These are phyloP conservation scores for Subacronicta megacephala DNA, from an alignment of 2,888 invertebrate species.

Conservation along the genomic window DNA sequence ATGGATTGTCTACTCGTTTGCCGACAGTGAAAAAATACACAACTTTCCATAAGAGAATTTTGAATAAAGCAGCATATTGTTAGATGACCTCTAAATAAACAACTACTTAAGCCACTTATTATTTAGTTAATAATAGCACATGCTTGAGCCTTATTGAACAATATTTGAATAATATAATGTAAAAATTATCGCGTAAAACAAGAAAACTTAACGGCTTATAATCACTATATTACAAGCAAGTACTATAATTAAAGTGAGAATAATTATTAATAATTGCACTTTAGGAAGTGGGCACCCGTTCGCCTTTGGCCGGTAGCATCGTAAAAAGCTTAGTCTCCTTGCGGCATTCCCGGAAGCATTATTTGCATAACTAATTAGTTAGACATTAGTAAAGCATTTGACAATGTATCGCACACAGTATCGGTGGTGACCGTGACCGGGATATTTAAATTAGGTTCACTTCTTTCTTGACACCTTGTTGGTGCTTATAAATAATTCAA, in stretches of 20 bases:
- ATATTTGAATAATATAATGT: constrained; percentile 7
- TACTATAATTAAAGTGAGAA: constrained; percentile 19
- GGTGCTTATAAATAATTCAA: neutral
- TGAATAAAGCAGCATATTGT: no score
- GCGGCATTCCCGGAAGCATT: constrained; percentile 40
- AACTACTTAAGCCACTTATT: no score
- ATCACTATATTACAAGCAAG: constrained; percentile 15
- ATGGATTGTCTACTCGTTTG: no score
- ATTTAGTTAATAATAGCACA: no score
- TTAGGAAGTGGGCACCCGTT: constrained; percentile 43
- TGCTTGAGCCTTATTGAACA: constrained; percentile 6
- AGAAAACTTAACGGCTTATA: constrained; percentile 9
- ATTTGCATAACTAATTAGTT: constrained; percentile 40
- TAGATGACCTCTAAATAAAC: no score
- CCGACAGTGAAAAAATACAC: no score
- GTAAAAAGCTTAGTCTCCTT: constrained; percentile 44
- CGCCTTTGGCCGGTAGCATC: constrained; percentile 33
- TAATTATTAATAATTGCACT: constrained; percentile 31
- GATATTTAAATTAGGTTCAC: constrained; percentile 3
- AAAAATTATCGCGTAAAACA: constrained; percentile 6
- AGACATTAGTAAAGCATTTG: constrained; percentile 25
- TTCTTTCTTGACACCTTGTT: neutral
- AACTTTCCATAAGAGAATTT: no score
- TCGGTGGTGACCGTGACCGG: constrained; percentile 2
- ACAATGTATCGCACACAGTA: neutral